These are phyloP conservation scores for Ceratina australensis DNA, from an alignment of 1,140 invertebrate genomes.

Conservation along the genomic window DNA sequence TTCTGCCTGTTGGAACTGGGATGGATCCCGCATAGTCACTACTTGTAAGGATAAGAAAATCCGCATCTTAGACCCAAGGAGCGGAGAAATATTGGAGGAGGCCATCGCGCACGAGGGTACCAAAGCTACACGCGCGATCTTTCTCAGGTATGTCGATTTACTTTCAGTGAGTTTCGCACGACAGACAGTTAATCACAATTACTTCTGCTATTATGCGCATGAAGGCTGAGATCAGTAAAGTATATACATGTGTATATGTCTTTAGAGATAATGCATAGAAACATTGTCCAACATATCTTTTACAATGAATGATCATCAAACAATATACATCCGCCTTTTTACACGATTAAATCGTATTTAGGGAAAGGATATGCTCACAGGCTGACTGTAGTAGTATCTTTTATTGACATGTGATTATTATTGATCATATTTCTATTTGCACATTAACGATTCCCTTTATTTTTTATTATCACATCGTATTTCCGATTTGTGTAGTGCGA, in stretches of 20 bases:
- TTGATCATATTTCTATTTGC: conserved; percentile 42
- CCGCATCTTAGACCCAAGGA: conserved; percentile 95
- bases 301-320: conserved; percentile 59
- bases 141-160: conserved; percentile 83
- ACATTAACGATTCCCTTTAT: conserved; percentile 26
- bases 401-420: conserved; percentile 36
- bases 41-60: conserved; percentile 99
- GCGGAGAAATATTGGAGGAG: conserved; percentile 92
- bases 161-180: background rate
- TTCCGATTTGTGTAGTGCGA: conserved; percentile 66
- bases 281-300: conserved; percentile 43
- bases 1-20: conserved; percentile 98
- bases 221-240: background rate
- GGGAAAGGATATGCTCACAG: background rate
- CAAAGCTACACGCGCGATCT: conserved; percentile 97
- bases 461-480: conserved; percentile 60
- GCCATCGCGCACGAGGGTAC: conserved; percentile 96
- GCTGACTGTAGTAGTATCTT: conserved; percentile 10
- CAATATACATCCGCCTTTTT: conserved; percentile 66
- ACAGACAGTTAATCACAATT: too few species aligned
- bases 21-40: conserved; percentile 96
- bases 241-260: conserved; percentile 10
- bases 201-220: background rate
- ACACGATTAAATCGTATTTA: conserved; percentile 40
- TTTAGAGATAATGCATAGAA: conserved; percentile 23